These are phyloP conservation scores for Gortyna flavago DNA, from an alignment of 2,888 invertebrate genomes.

Conservation along the genomic window DNA sequence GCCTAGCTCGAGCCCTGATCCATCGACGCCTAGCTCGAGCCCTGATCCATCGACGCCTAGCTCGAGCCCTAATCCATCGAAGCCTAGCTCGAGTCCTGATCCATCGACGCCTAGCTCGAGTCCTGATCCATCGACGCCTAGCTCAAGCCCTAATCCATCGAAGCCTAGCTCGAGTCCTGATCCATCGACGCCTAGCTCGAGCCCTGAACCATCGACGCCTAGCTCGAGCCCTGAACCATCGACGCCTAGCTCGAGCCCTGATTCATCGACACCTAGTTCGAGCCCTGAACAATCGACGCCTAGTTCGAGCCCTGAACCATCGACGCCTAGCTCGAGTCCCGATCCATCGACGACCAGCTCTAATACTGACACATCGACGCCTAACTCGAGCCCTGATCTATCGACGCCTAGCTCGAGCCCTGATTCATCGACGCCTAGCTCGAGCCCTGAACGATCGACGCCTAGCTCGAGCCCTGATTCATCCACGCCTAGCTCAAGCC, in stretches of 20 bases:
- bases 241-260: background rate
- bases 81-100: background rate
- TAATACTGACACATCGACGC: accelerated
- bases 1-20: background rate
- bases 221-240: background rate
- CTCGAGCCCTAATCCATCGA: background rate
- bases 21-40: too few species aligned
- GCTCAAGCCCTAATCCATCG: background rate
- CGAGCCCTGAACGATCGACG: background rate
- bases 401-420: background rate
- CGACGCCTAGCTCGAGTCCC: background rate
- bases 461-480: background rate
- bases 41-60: background rate
- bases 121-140: background rate
- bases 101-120: background rate
- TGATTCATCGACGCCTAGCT: background rate
- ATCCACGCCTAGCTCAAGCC: background rate
- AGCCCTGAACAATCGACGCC: background rate
- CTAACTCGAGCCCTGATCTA: background rate
- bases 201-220: background rate
- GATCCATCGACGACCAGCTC: background rate
- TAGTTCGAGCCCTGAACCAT: background rate
- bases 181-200: background rate
- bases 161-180: background rate
- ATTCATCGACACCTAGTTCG: background rate